phyloP scores from a whole-genome alignment of 2,888 invertebrate genomes.

The Hypsopygia costalis region DNA sequence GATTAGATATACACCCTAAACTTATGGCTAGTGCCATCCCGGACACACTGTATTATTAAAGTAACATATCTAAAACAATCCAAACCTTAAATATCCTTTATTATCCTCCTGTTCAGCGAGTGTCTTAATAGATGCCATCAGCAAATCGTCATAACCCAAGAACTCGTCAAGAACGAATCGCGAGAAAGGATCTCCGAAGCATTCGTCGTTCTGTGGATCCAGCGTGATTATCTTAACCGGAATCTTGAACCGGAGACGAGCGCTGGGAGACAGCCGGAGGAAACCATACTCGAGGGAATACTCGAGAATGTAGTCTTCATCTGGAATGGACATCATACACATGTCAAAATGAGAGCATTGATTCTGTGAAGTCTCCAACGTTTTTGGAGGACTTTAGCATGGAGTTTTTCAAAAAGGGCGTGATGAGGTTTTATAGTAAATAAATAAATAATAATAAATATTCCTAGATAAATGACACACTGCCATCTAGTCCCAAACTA shows the following conservation, averaged over 20 bases:
- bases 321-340: constrained; percentile 78
- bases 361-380: too few relatives aligned
- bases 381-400: too few relatives aligned
- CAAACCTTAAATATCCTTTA: constrained; percentile 95
- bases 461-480: too few relatives aligned
- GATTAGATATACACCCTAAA: too few relatives aligned
- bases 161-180: constrained; percentile 95
- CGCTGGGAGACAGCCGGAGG: constrained; percentile 91
- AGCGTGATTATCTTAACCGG: constrained; percentile 93
- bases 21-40: too few relatives aligned
- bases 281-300: constrained; percentile 99
- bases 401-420: too few relatives aligned
- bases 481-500: too few relatives aligned
- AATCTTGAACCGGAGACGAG: constrained; percentile 92
- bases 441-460: too few relatives aligned
- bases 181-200: constrained; percentile 96
- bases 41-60: too few relatives aligned
- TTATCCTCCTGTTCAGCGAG: constrained; percentile 98
- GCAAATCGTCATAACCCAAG: constrained; percentile 97
- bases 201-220: constrained; percentile 93
- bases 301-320: constrained; percentile 98
- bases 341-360: too few relatives aligned
- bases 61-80: too few relatives aligned
- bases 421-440: too few relatives aligned
- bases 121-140: constrained; percentile 97